These are phyloP conservation scores for Chouioia cunea DNA, from an alignment of 2,888 invertebrate species.

Conservation along the genomic window DNA sequence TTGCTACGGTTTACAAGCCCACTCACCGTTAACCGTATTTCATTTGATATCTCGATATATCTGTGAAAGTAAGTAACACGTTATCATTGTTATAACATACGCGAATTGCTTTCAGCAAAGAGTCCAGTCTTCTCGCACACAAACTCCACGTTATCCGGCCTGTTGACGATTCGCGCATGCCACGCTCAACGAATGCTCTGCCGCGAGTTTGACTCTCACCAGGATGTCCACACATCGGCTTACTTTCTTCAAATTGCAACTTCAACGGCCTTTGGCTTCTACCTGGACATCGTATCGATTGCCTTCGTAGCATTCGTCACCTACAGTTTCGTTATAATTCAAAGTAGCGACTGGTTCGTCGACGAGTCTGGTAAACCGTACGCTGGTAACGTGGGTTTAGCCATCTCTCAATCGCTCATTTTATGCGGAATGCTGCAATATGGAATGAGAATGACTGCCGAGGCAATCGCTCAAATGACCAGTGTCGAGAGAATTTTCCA, in stretches of 20 bases:
- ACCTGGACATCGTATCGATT: constrained; percentile 76
- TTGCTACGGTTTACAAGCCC: too few relatives aligned
- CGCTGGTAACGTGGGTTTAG: constrained; percentile 80
- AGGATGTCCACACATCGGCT: constrained; percentile 78
- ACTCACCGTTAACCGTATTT: too few relatives aligned
- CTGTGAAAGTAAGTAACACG: too few relatives aligned
- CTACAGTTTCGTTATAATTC: constrained; percentile 35
- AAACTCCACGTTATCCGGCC: constrained; percentile 85
- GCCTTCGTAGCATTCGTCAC: constrained; percentile 71
- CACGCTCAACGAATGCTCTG: constrained; percentile 80
- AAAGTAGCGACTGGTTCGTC: constrained; percentile 18
- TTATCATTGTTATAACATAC: too few relatives aligned
- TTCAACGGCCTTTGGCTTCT: constrained; percentile 76
- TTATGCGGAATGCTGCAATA: constrained; percentile 83
- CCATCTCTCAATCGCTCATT: constrained; percentile 79
- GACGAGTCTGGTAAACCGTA: constrained; percentile 9
- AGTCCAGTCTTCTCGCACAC: constrained; percentile 95
- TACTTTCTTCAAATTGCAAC: constrained; percentile 74
- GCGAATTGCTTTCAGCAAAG: constrained; percentile 67
- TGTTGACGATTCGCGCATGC: constrained; percentile 88
- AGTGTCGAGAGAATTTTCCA: constrained; percentile 86
- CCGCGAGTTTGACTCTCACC: constrained; percentile 81
- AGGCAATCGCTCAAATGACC: constrained; percentile 81
- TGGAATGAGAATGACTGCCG: constrained; percentile 70
- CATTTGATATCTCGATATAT: too few relatives aligned